Evolutionary conservation across 2,888 invertebrate species (phyloP).

Genomic region (Dynastes maya): DNA sequence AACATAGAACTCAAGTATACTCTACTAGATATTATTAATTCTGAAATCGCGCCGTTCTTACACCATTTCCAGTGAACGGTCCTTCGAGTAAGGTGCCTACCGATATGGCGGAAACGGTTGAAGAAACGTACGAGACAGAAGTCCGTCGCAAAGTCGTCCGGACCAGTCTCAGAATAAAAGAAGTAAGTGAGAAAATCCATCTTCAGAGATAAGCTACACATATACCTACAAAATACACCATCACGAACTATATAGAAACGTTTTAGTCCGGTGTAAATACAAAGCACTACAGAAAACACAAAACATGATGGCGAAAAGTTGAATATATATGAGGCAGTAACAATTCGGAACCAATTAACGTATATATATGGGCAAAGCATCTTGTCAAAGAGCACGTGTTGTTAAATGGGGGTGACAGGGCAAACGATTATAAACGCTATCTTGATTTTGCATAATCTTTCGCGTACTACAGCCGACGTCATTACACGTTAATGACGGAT

Average conservation of each 20-base stretch:
- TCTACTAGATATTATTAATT: slow-evolving; percentile 35
- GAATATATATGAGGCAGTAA: slow-evolving; percentile 4
- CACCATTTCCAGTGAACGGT: slow-evolving; percentile 44
- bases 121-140: slow-evolving; percentile 75
- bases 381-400: slow-evolving; percentile 29
- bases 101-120: slow-evolving; percentile 77
- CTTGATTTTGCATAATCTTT: slow-evolving; percentile 39
- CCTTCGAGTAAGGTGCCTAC: slow-evolving; percentile 72
- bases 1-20: slow-evolving; percentile 27
- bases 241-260: neutral
- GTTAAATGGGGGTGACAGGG: slow-evolving; percentile 25
- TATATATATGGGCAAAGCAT: slow-evolving; percentile 22
- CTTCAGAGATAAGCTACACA: slow-evolving; percentile 21
- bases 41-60: slow-evolving; percentile 44
- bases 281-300: slow-evolving; percentile 23
- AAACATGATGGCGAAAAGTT: slow-evolving; percentile 10
- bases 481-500: slow-evolving; percentile 55
- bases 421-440: slow-evolving; percentile 24
- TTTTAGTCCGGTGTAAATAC: neutral
- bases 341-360: slow-evolving; percentile 11
- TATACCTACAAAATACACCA: slow-evolving; percentile 19
- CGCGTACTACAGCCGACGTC: slow-evolving; percentile 28
- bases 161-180: slow-evolving; percentile 82
- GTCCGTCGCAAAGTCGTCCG: slow-evolving; percentile 81
- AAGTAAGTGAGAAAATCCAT: slow-evolving; percentile 73